Evolutionary conservation across 2,113 vertebrate genomes (phyloP), one percentile per base, ranked within the genome.

Genomic region (Mastomys coucha): DNA sequence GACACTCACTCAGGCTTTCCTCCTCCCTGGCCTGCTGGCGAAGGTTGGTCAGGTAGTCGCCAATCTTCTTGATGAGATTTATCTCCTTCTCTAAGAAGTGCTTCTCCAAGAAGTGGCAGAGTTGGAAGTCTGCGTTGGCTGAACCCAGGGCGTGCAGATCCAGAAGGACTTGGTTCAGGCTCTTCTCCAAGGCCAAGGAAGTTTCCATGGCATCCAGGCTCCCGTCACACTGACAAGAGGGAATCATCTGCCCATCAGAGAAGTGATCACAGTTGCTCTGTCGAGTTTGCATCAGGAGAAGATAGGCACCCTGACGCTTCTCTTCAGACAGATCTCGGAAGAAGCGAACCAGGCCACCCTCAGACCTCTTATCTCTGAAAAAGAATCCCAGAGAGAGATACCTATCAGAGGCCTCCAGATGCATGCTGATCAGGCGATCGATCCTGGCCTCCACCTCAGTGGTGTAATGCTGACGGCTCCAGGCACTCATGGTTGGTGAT

Each of bases 311-410:
- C 87, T 99, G 98, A 0, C 85, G 84, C 96, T 99, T 99, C 94
- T 99, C 98, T 0, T 98, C 95, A 10, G 98, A 98, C 96, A 98
- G 98, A 93, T 99, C 97, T 69, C 94, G 97, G 98, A 99, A 99
- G 98, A 99, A 99, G 24, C 97, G 98, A 5, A 98, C 56, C 58
- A 99, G 98, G 13, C 98, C 98, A 16, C 93, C 42, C 9, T 99
- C 97, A 9, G 98, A 98, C 67, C 98, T 98, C 14, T 99, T 98
- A 16, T 98, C 97, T 96, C 96, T 89, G 92, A 99, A 99, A 84
- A 98, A 99, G 51, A 94, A 98, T 49, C 97, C 97, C 98, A 99
- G 95, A 16, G 70, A 86, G 24, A 88, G 72, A 87, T 97, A 97
- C 49, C 60, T 76, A 51, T 91, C 92, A 19, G 95, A 97, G 7